A percentile compares a stretch with the other conserved stretches of the same genome.
Conservation (phyloP, 2,888 invertebrate genomes). For the Standfussiana lucernea region DNA sequence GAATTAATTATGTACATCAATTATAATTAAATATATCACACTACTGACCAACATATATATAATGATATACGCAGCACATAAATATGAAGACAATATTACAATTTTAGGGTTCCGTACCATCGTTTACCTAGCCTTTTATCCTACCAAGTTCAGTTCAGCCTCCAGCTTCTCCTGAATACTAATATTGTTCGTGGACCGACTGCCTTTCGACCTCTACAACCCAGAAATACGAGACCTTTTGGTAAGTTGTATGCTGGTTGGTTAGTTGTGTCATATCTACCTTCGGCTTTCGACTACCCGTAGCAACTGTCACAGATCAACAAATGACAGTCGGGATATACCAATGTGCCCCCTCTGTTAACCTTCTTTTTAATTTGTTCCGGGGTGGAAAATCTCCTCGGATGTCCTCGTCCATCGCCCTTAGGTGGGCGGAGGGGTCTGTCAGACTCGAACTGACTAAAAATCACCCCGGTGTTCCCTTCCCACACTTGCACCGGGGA, state of each 20-base stretch:
- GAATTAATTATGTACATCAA: constrained; percentile 47
- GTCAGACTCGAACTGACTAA: too few species aligned
- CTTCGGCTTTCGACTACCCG: not conserved
- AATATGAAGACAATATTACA: constrained; percentile 20
- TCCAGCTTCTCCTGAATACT: not conserved
- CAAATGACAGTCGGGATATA: not conserved
- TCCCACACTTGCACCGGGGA: too few species aligned
- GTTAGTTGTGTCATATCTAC: not conserved
- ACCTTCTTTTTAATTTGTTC: too few species aligned
- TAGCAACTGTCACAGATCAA: not conserved
- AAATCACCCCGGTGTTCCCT: too few species aligned
- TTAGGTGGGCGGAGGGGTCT: too few species aligned
- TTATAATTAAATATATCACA: constrained; percentile 44
- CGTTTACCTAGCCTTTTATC: not conserved
- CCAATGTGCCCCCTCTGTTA: too few species aligned
- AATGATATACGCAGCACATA: constrained; percentile 24
- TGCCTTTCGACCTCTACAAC: not conserved
- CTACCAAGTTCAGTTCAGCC: not conserved
- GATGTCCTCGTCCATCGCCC: too few species aligned
- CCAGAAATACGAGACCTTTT: not conserved
- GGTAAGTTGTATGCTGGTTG: too few species aligned
- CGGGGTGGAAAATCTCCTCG: too few species aligned
- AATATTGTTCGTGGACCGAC: not conserved
- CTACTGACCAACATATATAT: constrained; percentile 35
- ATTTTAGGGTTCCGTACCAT: constrained; percentile 12